These are phyloP conservation scores for Antheraea pernyi DNA, from an alignment of 1,140 invertebrate species.

Conservation along the genomic window DNA sequence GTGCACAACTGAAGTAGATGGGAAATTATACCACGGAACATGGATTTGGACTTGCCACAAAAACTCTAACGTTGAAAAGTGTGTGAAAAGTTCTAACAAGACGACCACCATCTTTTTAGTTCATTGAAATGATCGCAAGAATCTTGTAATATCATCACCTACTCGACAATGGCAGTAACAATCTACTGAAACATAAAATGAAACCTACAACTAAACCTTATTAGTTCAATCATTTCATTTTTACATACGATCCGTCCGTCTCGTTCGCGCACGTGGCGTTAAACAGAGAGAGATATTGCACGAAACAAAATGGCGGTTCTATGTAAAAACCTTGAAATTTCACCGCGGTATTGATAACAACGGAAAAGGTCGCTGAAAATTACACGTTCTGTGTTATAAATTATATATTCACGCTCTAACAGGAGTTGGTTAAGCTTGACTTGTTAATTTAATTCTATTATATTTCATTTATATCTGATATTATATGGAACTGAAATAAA, in stretches of 20 bases:
- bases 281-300: background rate
- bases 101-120: too few species aligned
- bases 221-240: background rate
- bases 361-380: background rate
- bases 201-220: background rate
- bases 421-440: background rate
- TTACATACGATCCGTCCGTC: background rate
- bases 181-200: too few species aligned
- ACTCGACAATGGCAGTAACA: too few species aligned
- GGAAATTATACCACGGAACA: too few species aligned
- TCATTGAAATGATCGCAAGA: too few species aligned
- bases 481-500: too few species aligned
- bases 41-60: too few species aligned
- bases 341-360: constrained; percentile 1
- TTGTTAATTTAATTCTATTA: background rate
- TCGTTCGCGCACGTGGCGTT: background rate
- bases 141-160: too few species aligned
- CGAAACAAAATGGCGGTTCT: background rate
- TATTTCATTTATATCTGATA: too few species aligned
- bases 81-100: too few species aligned
- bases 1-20: too few species aligned
- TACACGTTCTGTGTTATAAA: background rate
- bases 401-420: background rate
- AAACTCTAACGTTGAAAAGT: too few species aligned
- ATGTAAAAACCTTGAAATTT: background rate